Evolutionary conservation across 2,113 vertebrate species (phyloP), one percentile per base, ranked within the genome.

Genomic region (Hyaena hyaena): DNA sequence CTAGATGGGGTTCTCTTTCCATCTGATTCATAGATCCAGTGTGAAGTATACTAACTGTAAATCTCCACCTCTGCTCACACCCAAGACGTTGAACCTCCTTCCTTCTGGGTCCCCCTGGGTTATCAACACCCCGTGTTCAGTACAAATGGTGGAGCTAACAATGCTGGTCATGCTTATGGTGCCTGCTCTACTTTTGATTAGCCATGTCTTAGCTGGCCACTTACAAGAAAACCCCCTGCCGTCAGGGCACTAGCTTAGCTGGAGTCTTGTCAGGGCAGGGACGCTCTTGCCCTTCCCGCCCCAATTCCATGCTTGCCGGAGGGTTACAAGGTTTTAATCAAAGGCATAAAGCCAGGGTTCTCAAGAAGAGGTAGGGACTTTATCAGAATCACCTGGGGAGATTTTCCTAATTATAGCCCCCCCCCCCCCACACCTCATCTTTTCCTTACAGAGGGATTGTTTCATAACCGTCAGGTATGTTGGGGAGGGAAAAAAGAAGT

Each of bases 291-390:
- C 92, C 95, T 98, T 95, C 45, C 82, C n/a, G 80, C 85, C 93
- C 97, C 77, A 88, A 53, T 94, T 97, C 90, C 73, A 79, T 26
- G 80, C 77, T 88, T 98, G 95, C 97, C 84, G 82, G 90, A 94
- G 95, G 95, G 97, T 96, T 96, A 97, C 97, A 97, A 97, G 96
- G 88, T 97, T 98, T 98, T 98, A 98, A 98, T 98, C 98, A 98
- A 98, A 98, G 95, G 92, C 95, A 96, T 85, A 98, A 97, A 97
- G 93, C 94, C 94, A 88, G 92, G 61, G 96, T 95, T 90, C 93
- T 97, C 77, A 68, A 95, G 94, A 95, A 96, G 76, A 95, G 96
- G 84, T 90, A 88, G 45, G 79, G 48, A 98, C 79, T 77, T 97
- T 94, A 96, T 95, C 93, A 74, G 93, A 96, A 96, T 93, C 96